phyloP scores from a whole-genome alignment of 2,113 vertebrate species.

The Rutilus rutilus region DNA sequence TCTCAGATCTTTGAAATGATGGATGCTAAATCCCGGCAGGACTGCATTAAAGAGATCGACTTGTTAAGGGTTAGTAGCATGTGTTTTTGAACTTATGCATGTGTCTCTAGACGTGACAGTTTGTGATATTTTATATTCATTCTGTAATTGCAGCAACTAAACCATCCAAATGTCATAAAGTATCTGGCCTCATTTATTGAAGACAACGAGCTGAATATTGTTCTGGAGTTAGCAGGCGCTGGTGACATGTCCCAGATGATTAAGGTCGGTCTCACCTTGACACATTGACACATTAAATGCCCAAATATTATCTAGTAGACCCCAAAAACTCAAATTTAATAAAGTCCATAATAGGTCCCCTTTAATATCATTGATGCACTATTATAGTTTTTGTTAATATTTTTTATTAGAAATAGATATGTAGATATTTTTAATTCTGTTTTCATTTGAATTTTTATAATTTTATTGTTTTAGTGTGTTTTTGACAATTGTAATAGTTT shows the following conservation, averaged over 20 bases:
- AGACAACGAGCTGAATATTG: conserved; percentile 95
- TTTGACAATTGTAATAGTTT: neutral
- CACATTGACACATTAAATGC: neutral
- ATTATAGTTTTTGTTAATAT: neutral
- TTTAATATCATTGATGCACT: too few species aligned
- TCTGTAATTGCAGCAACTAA: conserved; percentile 85
- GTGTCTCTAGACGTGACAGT: neutral
- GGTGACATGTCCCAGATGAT: conserved; percentile 98
- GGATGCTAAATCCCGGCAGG: conserved; percentile 92
- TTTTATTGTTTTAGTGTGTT: neutral
- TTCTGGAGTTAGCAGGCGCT: conserved; percentile 94
- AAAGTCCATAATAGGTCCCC: too few species aligned
- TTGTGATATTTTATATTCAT: neutral
- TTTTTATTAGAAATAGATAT: too few species aligned
- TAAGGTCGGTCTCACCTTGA: conserved; percentile 78
- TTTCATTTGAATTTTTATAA: neutral
- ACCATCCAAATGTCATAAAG: conserved; percentile 98
- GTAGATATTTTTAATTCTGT: too few species aligned
- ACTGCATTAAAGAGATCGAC: conserved; percentile 94
- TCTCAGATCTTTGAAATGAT: conserved; percentile 93
- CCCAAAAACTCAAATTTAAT: too few species aligned
- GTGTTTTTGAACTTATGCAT: neutral
- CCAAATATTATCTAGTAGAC: neutral
- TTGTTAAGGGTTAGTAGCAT: conserved; percentile 85
- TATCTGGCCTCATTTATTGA: conserved; percentile 97